Evolutionary conservation across 2,888 invertebrate genomes (phyloP).

Genomic region (Lepas anatifera): DNA sequence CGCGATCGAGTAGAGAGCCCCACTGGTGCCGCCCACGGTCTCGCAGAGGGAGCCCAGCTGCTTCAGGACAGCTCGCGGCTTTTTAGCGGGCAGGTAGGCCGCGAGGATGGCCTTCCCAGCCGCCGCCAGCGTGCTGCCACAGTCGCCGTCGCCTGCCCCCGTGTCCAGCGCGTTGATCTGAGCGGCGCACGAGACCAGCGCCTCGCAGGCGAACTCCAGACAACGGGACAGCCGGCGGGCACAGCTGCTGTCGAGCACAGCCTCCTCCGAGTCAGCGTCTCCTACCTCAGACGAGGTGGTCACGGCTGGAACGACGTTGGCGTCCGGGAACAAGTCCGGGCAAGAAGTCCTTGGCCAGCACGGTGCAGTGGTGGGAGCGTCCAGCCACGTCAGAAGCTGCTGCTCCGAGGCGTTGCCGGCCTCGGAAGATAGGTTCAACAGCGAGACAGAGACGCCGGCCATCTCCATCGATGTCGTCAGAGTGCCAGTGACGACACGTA

Average conservation of each 20-base stretch:
- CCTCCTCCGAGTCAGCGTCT: not conserved
- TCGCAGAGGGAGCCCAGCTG: constrained; percentile 45
- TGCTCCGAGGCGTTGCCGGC: constrained; percentile 29
- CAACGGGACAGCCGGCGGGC: constrained; percentile 31
- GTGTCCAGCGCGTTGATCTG: constrained; percentile 50
- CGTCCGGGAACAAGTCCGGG: not conserved
- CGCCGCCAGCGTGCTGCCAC: constrained; percentile 50
- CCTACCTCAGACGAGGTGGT: not conserved
- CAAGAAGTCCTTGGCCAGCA: constrained; percentile 40
- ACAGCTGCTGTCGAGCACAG: not conserved
- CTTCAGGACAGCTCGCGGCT: constrained; percentile 26
- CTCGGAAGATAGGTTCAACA: constrained; percentile 34
- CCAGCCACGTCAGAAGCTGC: constrained; percentile 44
- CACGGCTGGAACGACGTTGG: too few relatives aligned
- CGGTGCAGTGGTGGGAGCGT: constrained; percentile 45
- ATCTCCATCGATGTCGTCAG: constrained; percentile 65
- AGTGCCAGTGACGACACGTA: constrained; percentile 44
- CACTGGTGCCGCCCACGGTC: constrained; percentile 64
- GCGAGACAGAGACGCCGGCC: constrained; percentile 60
- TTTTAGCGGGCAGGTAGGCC: constrained; percentile 24
- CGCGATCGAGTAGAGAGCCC: constrained; percentile 63
- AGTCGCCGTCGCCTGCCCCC: constrained; percentile 60
- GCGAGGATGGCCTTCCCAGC: constrained; percentile 31
- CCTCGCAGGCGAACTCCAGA: constrained; percentile 39
- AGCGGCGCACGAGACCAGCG: constrained; percentile 46